These are phyloP conservation scores for Cylindroiulus punctatus DNA, from an alignment of 2,888 invertebrate genomes.

Conservation along the genomic window DNA sequence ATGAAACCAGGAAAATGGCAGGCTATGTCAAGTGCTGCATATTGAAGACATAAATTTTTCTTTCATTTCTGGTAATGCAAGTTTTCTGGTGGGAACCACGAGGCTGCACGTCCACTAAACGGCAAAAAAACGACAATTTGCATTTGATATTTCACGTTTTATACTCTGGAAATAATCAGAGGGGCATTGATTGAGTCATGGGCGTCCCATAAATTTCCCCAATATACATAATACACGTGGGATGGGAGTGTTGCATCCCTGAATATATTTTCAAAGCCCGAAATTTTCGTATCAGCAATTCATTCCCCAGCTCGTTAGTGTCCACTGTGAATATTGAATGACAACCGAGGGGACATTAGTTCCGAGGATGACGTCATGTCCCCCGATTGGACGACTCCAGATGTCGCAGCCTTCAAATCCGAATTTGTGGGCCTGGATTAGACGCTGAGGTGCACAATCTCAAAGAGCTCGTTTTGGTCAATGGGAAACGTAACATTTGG, in stretches of 20 bases:
- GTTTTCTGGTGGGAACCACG: conserved; percentile 21
- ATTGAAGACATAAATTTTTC: neutral
- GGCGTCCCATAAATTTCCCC: conserved; percentile 29
- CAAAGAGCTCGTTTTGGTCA: conserved; percentile 22
- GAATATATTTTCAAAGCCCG: neutral
- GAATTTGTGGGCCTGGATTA: conserved; percentile 28
- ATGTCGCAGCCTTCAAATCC: conserved; percentile 13
- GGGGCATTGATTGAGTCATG: conserved; percentile 33
- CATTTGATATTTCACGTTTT: conserved; percentile 2
- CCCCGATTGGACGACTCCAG: neutral
- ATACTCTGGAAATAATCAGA: conserved; percentile 29
- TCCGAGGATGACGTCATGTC: neutral
- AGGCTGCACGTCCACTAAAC: neutral
- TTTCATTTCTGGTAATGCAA: neutral
- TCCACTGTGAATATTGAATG: conserved; percentile 32
- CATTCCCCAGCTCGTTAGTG: conserved; percentile 16
- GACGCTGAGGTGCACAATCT: conserved; percentile 14
- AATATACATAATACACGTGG: neutral
- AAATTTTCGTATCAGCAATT: conserved; percentile 22
- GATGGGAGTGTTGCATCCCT: neutral
- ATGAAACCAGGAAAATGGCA: neutral
- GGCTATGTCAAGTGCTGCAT: neutral
- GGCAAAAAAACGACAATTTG: neutral
- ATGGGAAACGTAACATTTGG: conserved; percentile 20
- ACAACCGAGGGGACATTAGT: neutral